These are phyloP conservation scores for Ophion ventricosus DNA, from an alignment of 2,888 invertebrate species.

Conservation along the genomic window DNA sequence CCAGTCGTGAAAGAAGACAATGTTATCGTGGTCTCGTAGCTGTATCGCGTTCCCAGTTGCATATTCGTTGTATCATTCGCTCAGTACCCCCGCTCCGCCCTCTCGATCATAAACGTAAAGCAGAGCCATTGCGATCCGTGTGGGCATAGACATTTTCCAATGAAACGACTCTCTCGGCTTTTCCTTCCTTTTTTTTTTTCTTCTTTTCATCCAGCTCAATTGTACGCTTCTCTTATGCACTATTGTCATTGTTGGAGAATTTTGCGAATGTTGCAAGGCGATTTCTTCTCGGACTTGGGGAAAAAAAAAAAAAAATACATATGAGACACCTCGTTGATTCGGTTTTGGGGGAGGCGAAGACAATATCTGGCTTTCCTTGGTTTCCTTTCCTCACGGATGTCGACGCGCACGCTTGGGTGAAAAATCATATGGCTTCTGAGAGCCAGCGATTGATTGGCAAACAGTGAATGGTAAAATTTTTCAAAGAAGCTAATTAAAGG, in stretches of 20 bases:
- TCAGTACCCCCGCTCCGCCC: not conserved
- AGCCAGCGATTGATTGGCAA: too few relatives aligned
- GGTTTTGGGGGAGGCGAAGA: too few relatives aligned
- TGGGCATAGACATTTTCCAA: not conserved
- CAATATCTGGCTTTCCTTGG: too few relatives aligned
- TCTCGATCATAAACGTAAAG: slow-evolving; percentile 60
- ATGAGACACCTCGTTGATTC: not conserved
- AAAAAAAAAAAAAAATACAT: not conserved
- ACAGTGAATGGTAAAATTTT: too few relatives aligned
- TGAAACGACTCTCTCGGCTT: not conserved
- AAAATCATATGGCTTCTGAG: too few relatives aligned
- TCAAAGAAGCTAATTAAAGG: too few relatives aligned
- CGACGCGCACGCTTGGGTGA: too few relatives aligned
- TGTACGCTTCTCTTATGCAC: not conserved
- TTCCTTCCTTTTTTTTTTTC: not conserved
- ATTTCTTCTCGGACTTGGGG: not conserved
- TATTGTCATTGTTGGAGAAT: not conserved
- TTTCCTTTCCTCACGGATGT: too few relatives aligned
- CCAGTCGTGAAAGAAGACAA: slow-evolving; percentile 50
- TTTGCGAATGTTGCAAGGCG: not conserved
- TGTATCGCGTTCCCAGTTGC: slow-evolving; percentile 34
- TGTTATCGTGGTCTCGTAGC: slow-evolving; percentile 58
- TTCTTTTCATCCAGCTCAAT: not conserved
- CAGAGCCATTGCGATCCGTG: slow-evolving; percentile 46
- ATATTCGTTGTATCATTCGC: slow-evolving; percentile 45